Percentiles rank a stretch among this genome's conserved stretches.
Evolutionary conservation across 2,113 vertebrate genomes (phyloP).

Genomic region (Daubentonia madagascariensis): DNA sequence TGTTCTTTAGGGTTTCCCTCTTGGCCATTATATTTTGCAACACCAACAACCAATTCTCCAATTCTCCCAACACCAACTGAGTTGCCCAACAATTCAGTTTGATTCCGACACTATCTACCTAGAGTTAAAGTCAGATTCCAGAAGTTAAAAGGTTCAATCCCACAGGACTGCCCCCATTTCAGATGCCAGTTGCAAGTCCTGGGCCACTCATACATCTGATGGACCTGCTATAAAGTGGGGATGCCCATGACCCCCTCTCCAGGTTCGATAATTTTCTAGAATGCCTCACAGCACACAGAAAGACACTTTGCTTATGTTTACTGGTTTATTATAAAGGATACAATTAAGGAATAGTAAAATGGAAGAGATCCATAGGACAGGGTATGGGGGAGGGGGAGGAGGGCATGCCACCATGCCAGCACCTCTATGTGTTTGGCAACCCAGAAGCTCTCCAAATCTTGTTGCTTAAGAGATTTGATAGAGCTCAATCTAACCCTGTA

Average conservation of each 20-base stretch:
- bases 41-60: not conserved
- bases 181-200: not conserved
- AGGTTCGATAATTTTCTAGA: not conserved
- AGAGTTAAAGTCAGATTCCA: not conserved
- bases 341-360: not conserved
- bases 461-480: not conserved
- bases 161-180: not conserved
- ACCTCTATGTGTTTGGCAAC: not conserved
- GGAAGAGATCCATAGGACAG: not conserved
- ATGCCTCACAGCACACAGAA: not conserved
- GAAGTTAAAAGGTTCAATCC: not conserved
- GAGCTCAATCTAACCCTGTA: not conserved
- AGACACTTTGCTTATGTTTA: not conserved
- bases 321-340: not conserved
- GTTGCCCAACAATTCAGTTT: not conserved
- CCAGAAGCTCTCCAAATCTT: not conserved
- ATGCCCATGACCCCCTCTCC: not conserved
- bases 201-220: not conserved
- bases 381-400: not conserved
- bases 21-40: not conserved
- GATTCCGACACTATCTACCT: not conserved
- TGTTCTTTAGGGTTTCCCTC: not conserved
- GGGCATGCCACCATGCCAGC: not conserved
- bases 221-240: not conserved
- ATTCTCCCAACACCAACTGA: not conserved